Conservation (phyloP, 1,140 invertebrate genomes). For the Drosophila simulans region DNA sequence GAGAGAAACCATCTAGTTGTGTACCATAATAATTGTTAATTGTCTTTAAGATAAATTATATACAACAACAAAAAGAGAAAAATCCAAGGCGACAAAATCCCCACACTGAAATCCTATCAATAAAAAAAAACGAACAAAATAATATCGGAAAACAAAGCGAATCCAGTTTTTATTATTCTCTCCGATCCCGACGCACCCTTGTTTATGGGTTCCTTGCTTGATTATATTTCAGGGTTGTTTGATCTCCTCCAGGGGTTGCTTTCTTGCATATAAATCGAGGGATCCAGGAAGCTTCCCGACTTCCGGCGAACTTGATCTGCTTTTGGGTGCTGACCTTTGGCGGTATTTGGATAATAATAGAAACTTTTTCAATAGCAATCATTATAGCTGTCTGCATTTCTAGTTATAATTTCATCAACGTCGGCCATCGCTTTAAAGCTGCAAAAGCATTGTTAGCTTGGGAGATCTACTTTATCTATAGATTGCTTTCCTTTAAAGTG, state of each 20-base stretch:
- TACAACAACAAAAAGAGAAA: constrained; percentile 46
- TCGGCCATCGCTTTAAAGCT: neutral
- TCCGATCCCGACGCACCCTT: constrained; percentile 5
- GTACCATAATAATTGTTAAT: constrained; percentile 74
- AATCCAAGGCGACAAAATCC: constrained; percentile 38
- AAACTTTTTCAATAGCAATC: neutral
- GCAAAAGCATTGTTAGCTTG: neutral
- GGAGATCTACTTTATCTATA: neutral
- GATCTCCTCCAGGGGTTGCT: constrained; percentile 7
- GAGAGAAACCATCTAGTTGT: constrained; percentile 48
- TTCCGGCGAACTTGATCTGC: constrained; percentile 40
- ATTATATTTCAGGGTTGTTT: constrained; percentile 1
- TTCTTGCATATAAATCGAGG: constrained; percentile 2
- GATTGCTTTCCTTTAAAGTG: too few species aligned
- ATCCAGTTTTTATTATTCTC: constrained; percentile 24
- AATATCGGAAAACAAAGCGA: constrained; percentile 47
- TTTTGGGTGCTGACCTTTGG: constrained; percentile 20
- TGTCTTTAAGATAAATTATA: constrained; percentile 80
- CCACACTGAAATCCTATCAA: constrained; percentile 49
- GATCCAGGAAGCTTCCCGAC: constrained; percentile 24
- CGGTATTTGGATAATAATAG: neutral
- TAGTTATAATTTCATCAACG: neutral
- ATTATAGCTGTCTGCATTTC: neutral
- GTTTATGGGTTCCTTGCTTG: neutral
- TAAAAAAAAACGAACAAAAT: constrained; percentile 50